Evolutionary conservation across 2,113 vertebrate species (phyloP).

Genomic region (Burhinus oedicnemus): DNA sequence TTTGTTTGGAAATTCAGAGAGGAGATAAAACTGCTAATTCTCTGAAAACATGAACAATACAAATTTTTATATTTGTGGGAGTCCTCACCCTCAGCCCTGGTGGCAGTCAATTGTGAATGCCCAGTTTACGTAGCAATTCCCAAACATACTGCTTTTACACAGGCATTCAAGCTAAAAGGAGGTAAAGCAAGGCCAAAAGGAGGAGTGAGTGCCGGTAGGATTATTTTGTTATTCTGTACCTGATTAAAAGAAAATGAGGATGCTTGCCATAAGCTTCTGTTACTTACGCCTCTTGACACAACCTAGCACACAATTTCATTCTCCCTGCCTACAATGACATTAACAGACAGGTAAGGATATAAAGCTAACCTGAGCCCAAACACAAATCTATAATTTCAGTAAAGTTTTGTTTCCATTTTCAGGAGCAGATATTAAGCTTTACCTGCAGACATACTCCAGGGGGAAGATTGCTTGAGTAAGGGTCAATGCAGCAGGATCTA

Average conservation of each 20-base stretch:
- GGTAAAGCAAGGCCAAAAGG: conserved; percentile 76
- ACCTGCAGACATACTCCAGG: not conserved
- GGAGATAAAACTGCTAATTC: conserved; percentile 73
- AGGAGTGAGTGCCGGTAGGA: conserved; percentile 78
- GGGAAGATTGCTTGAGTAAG: not conserved
- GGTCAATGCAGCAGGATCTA: not conserved
- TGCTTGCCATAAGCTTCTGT: not conserved
- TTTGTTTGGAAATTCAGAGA: conserved; percentile 76
- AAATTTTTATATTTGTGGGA: conserved; percentile 77
- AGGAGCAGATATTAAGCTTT: not conserved
- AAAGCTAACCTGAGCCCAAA: not conserved
- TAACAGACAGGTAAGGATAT: not conserved
- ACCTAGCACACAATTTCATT: not conserved
- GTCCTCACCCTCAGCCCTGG: conserved; percentile 57
- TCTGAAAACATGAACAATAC: conserved; percentile 73
- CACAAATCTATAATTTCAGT: not conserved
- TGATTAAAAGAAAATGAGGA: conserved; percentile 19
- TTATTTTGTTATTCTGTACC: conserved; percentile 72
- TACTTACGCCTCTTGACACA: not conserved
- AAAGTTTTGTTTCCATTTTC: not conserved
- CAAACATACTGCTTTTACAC: conserved; percentile 72
- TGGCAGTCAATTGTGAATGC: conserved; percentile 79
- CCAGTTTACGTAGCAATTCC: conserved; percentile 80
- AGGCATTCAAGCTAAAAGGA: conserved; percentile 76
- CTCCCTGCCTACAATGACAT: not conserved